Evolutionary conservation across 2,888 invertebrate genomes (phyloP), one percentile per base, ranked within the genome.

Genomic region (Pseudoips prasinana): DNA sequence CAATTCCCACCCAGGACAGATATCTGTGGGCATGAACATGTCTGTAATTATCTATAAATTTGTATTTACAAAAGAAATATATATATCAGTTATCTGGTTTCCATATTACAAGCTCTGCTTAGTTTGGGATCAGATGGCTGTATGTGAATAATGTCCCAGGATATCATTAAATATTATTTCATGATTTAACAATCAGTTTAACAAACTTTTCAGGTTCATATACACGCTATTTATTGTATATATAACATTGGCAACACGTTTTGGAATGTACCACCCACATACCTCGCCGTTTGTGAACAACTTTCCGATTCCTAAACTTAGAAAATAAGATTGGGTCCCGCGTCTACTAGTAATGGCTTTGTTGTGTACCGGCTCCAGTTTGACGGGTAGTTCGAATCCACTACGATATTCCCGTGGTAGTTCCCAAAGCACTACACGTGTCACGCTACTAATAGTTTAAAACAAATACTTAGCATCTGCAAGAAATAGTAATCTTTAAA

Each of bases 261-360:
- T 40, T 32, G 25, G 17, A 31, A 39, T 39, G 33, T 37, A 36
- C 33, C 39, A 43, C 39, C 22, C 45, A 44, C 57, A 52, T 55
- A 52, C 46, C 52, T 56, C 46, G 39, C 37, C 39, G 52, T 60
- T 58, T 58, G 56, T 53, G 54, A 53, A 53, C 46, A 68, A 72
- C 58, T 67, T 69, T 68, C 56, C 69, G 64, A 71, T 68, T 69
- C 61, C 64, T 65, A 59, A 73, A 73, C 64, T 73, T 69, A 58
- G 64, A 60, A 72, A 73, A 78, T 77, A 78, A 75, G 72, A 77
- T 76, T 73, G 63, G 66, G 66, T 56, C 57, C 46, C 56, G 61
- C 62, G 59, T 65, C 67, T 62, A 59, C 60, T 63, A 60, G 69
- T 82, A 82, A 82, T 81, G 78, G 82, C 74, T 78, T 81, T 81